These are phyloP conservation scores for Thecocarcelia acutangulata DNA, from an alignment of 2,888 invertebrate species.

Conservation along the genomic window DNA sequence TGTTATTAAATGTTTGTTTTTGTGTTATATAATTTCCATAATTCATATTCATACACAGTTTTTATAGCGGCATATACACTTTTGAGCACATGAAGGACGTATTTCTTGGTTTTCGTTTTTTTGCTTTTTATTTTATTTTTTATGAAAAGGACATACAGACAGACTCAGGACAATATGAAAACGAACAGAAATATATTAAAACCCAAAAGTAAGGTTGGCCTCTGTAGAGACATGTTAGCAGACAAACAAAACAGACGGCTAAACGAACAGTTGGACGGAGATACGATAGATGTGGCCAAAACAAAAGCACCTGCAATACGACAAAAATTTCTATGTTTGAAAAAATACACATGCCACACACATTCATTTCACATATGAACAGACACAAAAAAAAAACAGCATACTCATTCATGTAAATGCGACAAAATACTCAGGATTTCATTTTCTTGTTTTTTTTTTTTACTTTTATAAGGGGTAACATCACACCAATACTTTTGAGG, in stretches of 20 bases:
- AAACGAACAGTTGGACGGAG: constrained; percentile 63
- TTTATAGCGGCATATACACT: constrained; percentile 21
- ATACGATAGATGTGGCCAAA: constrained; percentile 66
- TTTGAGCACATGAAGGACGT: constrained; percentile 21
- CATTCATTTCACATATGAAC: not conserved
- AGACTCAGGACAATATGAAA: constrained; percentile 31
- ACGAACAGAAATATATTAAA: constrained; percentile 22
- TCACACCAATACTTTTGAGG: not conserved
- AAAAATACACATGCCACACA: constrained; percentile 51
- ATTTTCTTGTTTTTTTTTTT: constrained; percentile 23
- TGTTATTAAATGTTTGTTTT: constrained; percentile 66
- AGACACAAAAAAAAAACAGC: constrained; percentile 19
- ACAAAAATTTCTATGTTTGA: constrained; percentile 72
- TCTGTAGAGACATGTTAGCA: constrained; percentile 62
- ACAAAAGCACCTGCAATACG: constrained; percentile 77
- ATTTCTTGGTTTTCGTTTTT: too few species aligned
- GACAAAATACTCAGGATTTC: constrained; percentile 70
- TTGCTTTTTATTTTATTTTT: constrained; percentile 13
- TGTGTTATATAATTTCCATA: constrained; percentile 75
- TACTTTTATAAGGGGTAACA: constrained; percentile 23
- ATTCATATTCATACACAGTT: constrained; percentile 76
- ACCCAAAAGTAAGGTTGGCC: constrained; percentile 50
- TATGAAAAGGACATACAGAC: constrained; percentile 40
- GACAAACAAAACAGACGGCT: constrained; percentile 67
- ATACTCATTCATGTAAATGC: constrained; percentile 72